Percentiles rank a stretch among this genome's conserved stretches.
These are phyloP conservation scores for Pomatorhinus ruficollis DNA, from an alignment of 2,113 vertebrate genomes.

Conservation along the genomic window DNA sequence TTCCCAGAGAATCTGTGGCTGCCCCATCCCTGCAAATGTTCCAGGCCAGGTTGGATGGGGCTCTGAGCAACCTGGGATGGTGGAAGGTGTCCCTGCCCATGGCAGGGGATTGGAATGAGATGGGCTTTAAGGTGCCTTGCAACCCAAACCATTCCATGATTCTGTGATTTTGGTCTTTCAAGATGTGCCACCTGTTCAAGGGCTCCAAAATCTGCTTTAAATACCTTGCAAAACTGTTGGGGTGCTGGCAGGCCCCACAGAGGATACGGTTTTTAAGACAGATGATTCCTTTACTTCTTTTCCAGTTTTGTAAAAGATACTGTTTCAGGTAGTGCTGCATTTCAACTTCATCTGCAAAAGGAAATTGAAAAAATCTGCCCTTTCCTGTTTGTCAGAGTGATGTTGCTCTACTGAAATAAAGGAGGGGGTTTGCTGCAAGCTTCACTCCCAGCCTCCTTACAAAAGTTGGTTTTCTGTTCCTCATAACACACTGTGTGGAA, in stretches of 20 bases:
- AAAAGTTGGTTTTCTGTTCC: neutral
- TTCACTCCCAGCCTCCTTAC: neutral
- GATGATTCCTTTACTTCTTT: neutral
- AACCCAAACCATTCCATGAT: neutral
- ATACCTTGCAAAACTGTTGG: neutral
- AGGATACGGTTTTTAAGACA: neutral
- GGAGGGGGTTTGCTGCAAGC: neutral
- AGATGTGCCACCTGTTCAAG: neutral
- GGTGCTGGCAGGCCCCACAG: neutral
- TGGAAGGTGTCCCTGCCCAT: neutral
- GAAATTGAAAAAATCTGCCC: neutral
- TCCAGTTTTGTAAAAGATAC: neutral
- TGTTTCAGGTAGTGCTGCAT: neutral
- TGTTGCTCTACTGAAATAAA: neutral
- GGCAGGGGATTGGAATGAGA: neutral
- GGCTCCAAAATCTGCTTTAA: neutral
- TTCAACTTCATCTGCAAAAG: neutral
- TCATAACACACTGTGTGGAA: neutral
- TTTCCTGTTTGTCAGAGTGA: neutral
- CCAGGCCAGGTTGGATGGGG: neutral
- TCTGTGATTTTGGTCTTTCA: neutral
- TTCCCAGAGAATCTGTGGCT: neutral
- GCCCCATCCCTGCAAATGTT: neutral
- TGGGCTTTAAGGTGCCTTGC: neutral
- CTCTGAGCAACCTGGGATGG: accelerated